Evolutionary conservation across 64 coral and sea anemone species (phyloP).

Genomic region (Trachythela sp.): DNA sequence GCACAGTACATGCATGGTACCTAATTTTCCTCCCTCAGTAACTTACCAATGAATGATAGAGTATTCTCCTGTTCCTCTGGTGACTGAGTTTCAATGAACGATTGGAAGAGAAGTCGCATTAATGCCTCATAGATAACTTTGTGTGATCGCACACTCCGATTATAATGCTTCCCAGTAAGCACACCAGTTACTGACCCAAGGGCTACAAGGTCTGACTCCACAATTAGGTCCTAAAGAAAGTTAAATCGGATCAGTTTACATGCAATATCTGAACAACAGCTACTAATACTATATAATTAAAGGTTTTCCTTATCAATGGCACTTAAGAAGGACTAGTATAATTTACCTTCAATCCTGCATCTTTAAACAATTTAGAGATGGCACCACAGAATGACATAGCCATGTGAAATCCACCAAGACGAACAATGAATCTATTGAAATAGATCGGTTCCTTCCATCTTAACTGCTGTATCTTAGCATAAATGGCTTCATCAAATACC

Average conservation of each 20-base stretch:
- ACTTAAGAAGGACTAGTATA: too few relatives aligned
- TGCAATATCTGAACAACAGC: neutral
- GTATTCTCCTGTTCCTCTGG: neutral
- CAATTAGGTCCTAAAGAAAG: neutral
- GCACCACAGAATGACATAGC: constrained; percentile 9
- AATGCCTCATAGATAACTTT: constrained; percentile 5
- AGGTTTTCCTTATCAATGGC: neutral
- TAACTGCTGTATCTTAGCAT: constrained; percentile 1
- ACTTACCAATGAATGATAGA: neutral
- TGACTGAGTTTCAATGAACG: neutral
- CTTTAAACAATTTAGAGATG: constrained; percentile 11
- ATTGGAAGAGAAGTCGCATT: constrained; percentile 2
- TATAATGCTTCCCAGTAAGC: neutral
- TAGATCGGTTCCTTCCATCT: constrained; percentile 4
- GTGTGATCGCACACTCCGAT: neutral
- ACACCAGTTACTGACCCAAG: neutral
- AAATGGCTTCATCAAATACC: constrained; percentile 14
- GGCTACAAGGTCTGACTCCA: constrained; percentile 14
- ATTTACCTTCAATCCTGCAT: constrained; percentile 3
- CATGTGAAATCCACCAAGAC: constrained; percentile 1
- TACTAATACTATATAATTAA: neutral
- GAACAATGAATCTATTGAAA: neutral
- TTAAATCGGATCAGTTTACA: neutral
- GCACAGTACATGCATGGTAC: neutral
- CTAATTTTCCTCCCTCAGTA: neutral